Evolutionary conservation across 2,113 vertebrate species (phyloP), one percentile per base, ranked within the genome.

Genomic region (Corydoras sp.): DNA sequence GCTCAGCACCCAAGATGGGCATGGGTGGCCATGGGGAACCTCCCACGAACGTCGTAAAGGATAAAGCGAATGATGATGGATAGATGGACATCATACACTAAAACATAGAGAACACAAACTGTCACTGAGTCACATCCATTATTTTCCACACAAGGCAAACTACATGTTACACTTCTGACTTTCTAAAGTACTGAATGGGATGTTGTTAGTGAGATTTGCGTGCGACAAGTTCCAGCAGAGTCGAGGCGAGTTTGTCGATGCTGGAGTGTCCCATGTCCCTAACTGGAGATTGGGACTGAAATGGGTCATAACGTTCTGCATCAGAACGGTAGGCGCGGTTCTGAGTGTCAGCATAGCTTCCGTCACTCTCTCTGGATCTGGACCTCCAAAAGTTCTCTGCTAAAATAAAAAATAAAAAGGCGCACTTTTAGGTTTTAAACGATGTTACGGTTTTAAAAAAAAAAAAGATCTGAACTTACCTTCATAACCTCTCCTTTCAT

Each of bases 221-320:
- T 67, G 83, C 67, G 30, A 91, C 85, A 24, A 89, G 83, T 69
- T 89, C 84, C 58, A 91, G 68, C 31, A 91, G 85, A 3, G 89
- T 89, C 14, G 85, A 88, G 29, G 86, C 88, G 54, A 91, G 86
- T 80, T 90, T 91, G 61, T 89, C 83, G 12, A 91, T 87, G 14
- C 79, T 85, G 54, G 83, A 79, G 72, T 77, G 31, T 66, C 69
- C 50, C 5, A 71, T 3, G 82, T 81, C 79, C 77, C 69, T 14
- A 67, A 70, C 77, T 13, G 48, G 69, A 2, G 80, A 32, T 54
- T 71, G 59, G 53, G 79, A 74, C 10, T 78, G 65, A 29, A 30
- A 81, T 2, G 78, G 75, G 62, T 83, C 65, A 2, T 77, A 82
- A 60, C 70, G 68, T 3, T 79, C 69, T 6, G 24, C 35, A 30